Evolutionary conservation across 1,140 invertebrate genomes (phyloP).

Genomic region (Drosophila lowei): DNA sequence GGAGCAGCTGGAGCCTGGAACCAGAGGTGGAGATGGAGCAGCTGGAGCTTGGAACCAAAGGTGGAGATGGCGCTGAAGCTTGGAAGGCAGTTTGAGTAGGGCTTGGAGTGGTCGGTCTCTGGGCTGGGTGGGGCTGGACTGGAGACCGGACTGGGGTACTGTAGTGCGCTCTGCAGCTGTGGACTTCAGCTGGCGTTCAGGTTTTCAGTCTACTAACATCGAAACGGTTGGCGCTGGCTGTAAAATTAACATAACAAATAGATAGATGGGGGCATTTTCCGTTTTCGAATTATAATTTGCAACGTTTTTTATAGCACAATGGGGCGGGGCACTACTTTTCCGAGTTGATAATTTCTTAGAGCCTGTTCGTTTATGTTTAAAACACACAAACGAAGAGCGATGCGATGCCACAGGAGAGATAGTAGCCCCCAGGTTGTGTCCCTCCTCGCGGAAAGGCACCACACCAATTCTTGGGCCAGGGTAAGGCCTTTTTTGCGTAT

Average conservation of each 20-base stretch:
- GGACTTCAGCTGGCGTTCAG: too few species aligned
- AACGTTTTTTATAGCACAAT: slow-evolving; percentile 57
- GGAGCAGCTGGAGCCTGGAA: slow-evolving; percentile 16
- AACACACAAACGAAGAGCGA: slow-evolving; percentile 76
- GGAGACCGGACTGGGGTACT: neutral
- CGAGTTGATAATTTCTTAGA: slow-evolving; percentile 55
- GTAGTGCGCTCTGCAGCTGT: neutral
- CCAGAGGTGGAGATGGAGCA: neutral
- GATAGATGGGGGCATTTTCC: slow-evolving; percentile 16
- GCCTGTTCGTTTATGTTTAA: slow-evolving; percentile 83
- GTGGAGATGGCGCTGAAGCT: neutral
- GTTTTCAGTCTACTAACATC: slow-evolving; percentile 33
- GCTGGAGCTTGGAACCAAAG: slow-evolving; percentile 9
- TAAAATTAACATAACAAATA: slow-evolving; percentile 75
- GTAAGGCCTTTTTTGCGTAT: slow-evolving; percentile 1
- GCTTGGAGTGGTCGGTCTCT: slow-evolving; percentile 28
- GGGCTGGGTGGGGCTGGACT: neutral
- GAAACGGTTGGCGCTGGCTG: slow-evolving; percentile 37
- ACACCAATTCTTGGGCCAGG: neutral
- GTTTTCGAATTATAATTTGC: slow-evolving; percentile 62
- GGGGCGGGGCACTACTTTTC: slow-evolving; percentile 8
- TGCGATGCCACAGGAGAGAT: slow-evolving; percentile 32
- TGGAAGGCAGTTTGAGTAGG: slow-evolving; percentile 2
- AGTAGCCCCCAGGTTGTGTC: slow-evolving; percentile 17
- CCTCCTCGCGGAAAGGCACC: neutral